Percentiles rank a stretch among this genome's conserved stretches.
These are phyloP conservation scores for Chrysomela aeneicollis DNA, from an alignment of 2,888 invertebrate genomes.

Conservation along the genomic window DNA sequence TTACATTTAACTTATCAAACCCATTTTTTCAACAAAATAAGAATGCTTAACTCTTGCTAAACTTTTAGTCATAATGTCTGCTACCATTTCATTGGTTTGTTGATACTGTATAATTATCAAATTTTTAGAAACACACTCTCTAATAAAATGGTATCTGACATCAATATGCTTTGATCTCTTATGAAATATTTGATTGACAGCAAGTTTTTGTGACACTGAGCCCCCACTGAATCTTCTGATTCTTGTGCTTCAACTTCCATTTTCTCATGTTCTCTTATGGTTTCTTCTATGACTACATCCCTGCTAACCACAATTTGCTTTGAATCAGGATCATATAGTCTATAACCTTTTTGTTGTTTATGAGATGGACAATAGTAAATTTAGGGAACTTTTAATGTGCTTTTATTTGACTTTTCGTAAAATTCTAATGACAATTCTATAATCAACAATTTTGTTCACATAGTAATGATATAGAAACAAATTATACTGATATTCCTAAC, in stretches of 20 bases:
- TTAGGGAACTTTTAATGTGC: too few relatives aligned
- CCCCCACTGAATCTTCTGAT: constrained; percentile 30
- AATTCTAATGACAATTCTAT: too few relatives aligned
- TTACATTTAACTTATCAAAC: too few relatives aligned
- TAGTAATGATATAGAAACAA: too few relatives aligned
- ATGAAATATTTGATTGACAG: neutral
- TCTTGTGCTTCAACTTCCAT: constrained; percentile 19
- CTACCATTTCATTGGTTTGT: constrained; percentile 7
- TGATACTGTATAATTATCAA: neutral
- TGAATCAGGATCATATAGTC: constrained; percentile 34
- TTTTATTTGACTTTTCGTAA: too few relatives aligned
- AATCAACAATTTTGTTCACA: too few relatives aligned
- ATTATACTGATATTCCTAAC: too few relatives aligned
- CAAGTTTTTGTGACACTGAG: constrained; percentile 3
- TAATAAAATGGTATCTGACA: neutral
- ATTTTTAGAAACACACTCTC: neutral
- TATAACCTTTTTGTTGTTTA: too few relatives aligned
- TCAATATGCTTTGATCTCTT: neutral
- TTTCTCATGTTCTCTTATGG: constrained; percentile 19
- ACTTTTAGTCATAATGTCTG: too few relatives aligned
- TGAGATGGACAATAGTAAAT: too few relatives aligned
- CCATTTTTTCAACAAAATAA: neutral
- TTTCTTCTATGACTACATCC: constrained; percentile 24
- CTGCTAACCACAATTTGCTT: constrained; percentile 19
- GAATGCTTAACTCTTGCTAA: too few relatives aligned